Percentiles rank a stretch among this genome's conserved stretches.
Evolutionary conservation across 1,140 invertebrate genomes (phyloP).

Genomic region (Drosophila chauvacae): DNA sequence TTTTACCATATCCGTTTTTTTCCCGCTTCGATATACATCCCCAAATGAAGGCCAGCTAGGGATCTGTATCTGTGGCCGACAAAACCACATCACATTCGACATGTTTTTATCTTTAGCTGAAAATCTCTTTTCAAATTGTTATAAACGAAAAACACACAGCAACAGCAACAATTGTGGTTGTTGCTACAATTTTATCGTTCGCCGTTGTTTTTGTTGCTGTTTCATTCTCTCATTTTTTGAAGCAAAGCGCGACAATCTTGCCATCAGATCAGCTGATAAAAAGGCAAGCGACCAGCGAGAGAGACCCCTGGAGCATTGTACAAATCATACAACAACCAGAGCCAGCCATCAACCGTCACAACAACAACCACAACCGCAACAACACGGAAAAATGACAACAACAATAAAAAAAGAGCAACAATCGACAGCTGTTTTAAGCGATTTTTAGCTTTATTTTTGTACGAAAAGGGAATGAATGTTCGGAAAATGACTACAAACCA

Average conservation of each 20-base stretch:
- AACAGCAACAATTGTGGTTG: conserved; percentile 44
- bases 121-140: conserved; percentile 78
- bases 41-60: background rate
- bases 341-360: conserved; percentile 25
- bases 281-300: conserved; percentile 44
- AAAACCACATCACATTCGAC: conserved; percentile 79
- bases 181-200: conserved; percentile 38
- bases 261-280: conserved; percentile 82
- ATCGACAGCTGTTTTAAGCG: conserved; percentile 65
- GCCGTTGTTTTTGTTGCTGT: conserved; percentile 31
- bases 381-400: conserved; percentile 25
- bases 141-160: conserved; percentile 68
- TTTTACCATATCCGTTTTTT: background rate
- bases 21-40: background rate
- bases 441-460: conserved; percentile 44
- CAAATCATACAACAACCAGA: conserved; percentile 70
- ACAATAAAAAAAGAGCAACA: conserved; percentile 30
- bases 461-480: conserved; percentile 55
- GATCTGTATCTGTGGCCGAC: conserved; percentile 62
- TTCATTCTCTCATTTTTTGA: conserved; percentile 78
- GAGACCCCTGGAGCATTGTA: conserved; percentile 62
- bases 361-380: conserved; percentile 16
- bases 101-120: conserved; percentile 78
- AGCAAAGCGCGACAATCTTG: conserved; percentile 82
- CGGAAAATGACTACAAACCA: conserved; percentile 76